These are phyloP conservation scores for Bos javanicus DNA, from an alignment of 2,113 vertebrate genomes.

Conservation along the genomic window DNA sequence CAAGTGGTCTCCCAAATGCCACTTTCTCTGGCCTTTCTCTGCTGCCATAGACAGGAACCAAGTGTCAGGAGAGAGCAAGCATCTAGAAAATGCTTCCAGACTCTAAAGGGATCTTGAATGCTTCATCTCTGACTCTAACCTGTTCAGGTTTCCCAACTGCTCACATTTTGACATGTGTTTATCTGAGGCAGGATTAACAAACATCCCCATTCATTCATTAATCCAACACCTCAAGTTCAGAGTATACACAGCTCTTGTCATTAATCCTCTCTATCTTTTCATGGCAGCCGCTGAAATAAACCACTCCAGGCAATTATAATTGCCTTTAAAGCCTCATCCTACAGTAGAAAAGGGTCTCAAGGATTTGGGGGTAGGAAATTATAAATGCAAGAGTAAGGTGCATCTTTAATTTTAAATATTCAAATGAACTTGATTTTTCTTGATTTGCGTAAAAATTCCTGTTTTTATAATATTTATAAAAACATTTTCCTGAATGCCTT, in stretches of 20 bases:
- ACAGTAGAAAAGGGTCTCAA: neutral
- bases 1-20: neutral
- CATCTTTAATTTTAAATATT: conserved; percentile 33
- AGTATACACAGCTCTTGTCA: conserved; percentile 32
- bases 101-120: neutral
- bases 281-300: conserved; percentile 58
- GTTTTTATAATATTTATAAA: conserved; percentile 4
- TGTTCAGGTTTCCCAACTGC: conserved; percentile 34
- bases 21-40: neutral
- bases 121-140: conserved; percentile 38
- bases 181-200: conserved; percentile 65
- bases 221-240: conserved; percentile 42
- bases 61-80: neutral
- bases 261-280: conserved; percentile 53
- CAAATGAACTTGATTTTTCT: neutral
- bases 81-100: neutral
- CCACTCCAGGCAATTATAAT: neutral
- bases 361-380: neutral
- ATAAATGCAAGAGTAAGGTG: neutral
- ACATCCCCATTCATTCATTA: conserved; percentile 70
- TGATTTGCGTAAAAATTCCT: neutral
- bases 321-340: conserved; percentile 24
- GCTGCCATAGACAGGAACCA: neutral
- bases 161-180: conserved; percentile 63
- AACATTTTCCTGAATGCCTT: neutral